A percentile compares a stretch with the other conserved stretches of the same genome.
Evolutionary conservation across 2,113 vertebrate genomes (phyloP).

Genomic region (Chloropsis cyanopogon): DNA sequence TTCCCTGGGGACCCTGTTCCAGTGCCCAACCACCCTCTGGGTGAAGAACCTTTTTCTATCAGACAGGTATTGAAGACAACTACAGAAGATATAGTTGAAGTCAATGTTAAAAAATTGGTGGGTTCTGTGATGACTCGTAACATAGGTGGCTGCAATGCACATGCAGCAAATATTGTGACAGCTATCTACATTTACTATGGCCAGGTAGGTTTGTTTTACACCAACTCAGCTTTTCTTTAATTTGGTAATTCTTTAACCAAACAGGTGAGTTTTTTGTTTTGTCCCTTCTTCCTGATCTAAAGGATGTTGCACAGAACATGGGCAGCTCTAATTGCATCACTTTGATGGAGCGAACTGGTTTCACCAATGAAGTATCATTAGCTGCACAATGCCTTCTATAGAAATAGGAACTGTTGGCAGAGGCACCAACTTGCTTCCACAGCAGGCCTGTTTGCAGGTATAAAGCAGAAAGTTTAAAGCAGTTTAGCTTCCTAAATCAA

Average conservation of each 20-base stretch:
- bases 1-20: neutral
- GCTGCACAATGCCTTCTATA: conserved; percentile 96
- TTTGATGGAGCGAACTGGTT: conserved; percentile 81
- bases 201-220: conserved; percentile 76
- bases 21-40: neutral
- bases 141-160: conserved; percentile 60
- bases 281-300: neutral
- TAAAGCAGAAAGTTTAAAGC: neutral
- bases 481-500: neutral
- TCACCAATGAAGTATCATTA: conserved; percentile 82
- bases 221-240: neutral
- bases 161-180: conserved; percentile 92
- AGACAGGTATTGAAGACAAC: conserved; percentile 87
- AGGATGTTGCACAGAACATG: conserved; percentile 94
- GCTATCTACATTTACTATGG: conserved; percentile 96
- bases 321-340: conserved; percentile 96
- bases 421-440: conserved; percentile 88
- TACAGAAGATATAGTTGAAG: conserved; percentile 76
- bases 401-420: conserved; percentile 94
- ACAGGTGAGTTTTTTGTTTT: neutral
- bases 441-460: conserved; percentile 95
- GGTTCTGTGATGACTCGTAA: conserved; percentile 91
- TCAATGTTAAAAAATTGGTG: conserved; percentile 91
- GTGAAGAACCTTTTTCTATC: neutral
- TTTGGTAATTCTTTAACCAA: neutral